These are phyloP conservation scores for Malacoctenus gilli DNA, from an alignment of 2,797 vertebrate species.

Conservation along the genomic window DNA sequence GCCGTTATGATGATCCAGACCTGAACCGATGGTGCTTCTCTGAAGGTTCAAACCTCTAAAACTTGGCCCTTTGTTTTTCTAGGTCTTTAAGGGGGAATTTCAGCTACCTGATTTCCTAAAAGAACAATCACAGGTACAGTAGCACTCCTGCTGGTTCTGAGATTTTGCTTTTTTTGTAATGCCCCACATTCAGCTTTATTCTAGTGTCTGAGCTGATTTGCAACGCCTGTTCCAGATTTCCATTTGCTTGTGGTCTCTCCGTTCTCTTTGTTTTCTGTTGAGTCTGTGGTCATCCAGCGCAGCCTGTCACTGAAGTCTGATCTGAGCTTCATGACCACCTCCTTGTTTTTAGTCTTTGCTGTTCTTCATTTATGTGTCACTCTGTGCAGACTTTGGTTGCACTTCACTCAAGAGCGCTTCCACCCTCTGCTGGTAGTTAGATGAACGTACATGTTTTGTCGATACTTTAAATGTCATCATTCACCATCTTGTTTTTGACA, in stretches of 20 bases:
- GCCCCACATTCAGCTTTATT: conserved; percentile 20
- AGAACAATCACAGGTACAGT: conserved; percentile 92
- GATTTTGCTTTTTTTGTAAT: conserved; percentile 26
- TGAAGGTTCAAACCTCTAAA: conserved; percentile 58
- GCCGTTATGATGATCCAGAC: conserved; percentile 7
- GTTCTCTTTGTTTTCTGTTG: conserved; percentile 36
- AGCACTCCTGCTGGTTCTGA: conserved; percentile 75
- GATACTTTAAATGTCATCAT: conserved; percentile 5
- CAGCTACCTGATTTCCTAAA: conserved; percentile 94
- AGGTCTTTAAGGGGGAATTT: conserved; percentile 99
- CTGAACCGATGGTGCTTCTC: conserved; percentile 12
- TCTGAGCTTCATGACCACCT: conserved; percentile 36
- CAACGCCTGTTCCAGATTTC: conserved; percentile 38
- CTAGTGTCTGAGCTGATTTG: conserved; percentile 42
- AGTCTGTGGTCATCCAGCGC: conserved; percentile 36
- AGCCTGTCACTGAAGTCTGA: conserved; percentile 47
- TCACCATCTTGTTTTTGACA: too few relatives aligned
- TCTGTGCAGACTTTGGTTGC: too few relatives aligned
- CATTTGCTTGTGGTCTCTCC: conserved; percentile 64
- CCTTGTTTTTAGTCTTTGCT: conserved; percentile 37
- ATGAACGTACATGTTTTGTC: neutral
- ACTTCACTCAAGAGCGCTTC: conserved; percentile 16
- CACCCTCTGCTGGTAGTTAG: conserved; percentile 55
- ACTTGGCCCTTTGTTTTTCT: conserved; percentile 78
- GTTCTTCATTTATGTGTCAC: too few relatives aligned